Conservation (phyloP, 2,113 vertebrate species). For the Ciconia stormi region DNA sequence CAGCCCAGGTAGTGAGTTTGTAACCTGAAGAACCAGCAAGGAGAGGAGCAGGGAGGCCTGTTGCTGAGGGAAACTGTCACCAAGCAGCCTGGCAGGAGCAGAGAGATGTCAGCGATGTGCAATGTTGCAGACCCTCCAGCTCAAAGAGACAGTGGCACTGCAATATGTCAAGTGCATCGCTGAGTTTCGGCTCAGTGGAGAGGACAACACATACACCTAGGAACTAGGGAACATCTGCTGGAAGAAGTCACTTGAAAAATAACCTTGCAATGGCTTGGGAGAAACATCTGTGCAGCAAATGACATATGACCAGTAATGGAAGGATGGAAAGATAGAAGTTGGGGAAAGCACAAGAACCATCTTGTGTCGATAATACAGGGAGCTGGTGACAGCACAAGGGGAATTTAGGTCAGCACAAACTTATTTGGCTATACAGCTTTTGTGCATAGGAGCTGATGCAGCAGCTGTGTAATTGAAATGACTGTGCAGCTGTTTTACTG, state of each 20-base stretch:
- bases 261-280: constrained; percentile 59
- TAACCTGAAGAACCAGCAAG: neutral
- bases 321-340: neutral
- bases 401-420: constrained; percentile 31
- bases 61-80: neutral
- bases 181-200: constrained; percentile 9
- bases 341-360: neutral
- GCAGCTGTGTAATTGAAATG: neutral
- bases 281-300: constrained; percentile 70
- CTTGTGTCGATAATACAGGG: neutral
- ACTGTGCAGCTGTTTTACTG: neutral
- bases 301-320: neutral
- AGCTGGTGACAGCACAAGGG: neutral
- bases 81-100: constrained; percentile 3
- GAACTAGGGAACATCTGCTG: constrained; percentile 73
- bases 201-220: constrained; percentile 41
- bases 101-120: neutral
- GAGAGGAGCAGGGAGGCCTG: neutral
- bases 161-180: neutral
- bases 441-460: neutral
- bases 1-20: neutral
- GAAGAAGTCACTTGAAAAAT: constrained; percentile 75
- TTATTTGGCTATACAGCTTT: neutral
- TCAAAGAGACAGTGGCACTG: neutral
- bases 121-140: neutral